Percentiles rank a stretch among this genome's conserved stretches.
Conservation (phyloP, 2,113 vertebrate genomes). For the Vimba vimba region DNA sequence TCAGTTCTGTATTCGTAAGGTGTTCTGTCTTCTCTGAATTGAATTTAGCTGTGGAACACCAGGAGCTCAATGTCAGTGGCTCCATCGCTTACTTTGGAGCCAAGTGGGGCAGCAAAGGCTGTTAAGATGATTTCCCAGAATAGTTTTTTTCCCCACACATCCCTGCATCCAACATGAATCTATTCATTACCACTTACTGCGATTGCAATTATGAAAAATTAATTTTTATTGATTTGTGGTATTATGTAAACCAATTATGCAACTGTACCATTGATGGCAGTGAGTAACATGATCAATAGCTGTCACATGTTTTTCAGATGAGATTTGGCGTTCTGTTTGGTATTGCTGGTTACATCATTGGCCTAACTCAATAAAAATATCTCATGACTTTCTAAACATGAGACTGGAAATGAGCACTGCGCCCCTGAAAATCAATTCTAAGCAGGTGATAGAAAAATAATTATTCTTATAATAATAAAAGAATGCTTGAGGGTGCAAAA, state of each 20-base stretch:
- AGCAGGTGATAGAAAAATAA: neutral
- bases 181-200: constrained; percentile 12
- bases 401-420: neutral
- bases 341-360: neutral
- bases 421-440: neutral
- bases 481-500: neutral
- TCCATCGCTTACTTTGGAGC: constrained; percentile 23
- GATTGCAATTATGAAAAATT: constrained; percentile 5
- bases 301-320: constrained; percentile 7
- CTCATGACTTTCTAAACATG: neutral
- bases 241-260: constrained; percentile 36
- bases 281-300: constrained; percentile 23
- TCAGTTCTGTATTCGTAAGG: constrained; percentile 18
- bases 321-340: neutral
- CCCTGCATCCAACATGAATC: constrained; percentile 14
- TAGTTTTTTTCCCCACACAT: neutral
- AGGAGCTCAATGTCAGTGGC: constrained; percentile 29
- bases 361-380: neutral
- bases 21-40: constrained; percentile 19
- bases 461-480: neutral
- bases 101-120: neutral
- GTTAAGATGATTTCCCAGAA: constrained; percentile 11
- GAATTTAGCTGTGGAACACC: constrained; percentile 27
- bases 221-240: constrained; percentile 8
- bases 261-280: neutral